These are phyloP conservation scores for Lepidurus packardi DNA, from an alignment of 1,140 invertebrate genomes.

Conservation along the genomic window DNA sequence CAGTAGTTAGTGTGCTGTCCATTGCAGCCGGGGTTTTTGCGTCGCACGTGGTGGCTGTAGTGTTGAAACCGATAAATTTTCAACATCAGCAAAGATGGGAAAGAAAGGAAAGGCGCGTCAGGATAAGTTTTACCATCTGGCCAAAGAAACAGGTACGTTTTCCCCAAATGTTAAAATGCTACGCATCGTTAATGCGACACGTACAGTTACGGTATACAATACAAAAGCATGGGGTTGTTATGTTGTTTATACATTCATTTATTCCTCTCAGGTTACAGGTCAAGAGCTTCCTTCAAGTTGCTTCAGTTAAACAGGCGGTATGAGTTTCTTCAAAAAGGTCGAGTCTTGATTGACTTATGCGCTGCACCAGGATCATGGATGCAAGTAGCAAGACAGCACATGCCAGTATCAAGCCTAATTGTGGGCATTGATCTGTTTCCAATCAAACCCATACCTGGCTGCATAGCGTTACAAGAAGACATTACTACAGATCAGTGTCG, in stretches of 20 bases:
- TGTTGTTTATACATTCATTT: slow-evolving; percentile 10
- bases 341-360: slow-evolving; percentile 95
- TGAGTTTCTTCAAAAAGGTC: slow-evolving; percentile 90
- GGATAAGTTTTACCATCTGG: slow-evolving; percentile 97
- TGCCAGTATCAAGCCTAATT: slow-evolving; percentile 93
- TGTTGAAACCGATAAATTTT: background rate
- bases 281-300: slow-evolving; percentile 96
- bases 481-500: slow-evolving; percentile 93
- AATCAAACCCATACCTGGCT: slow-evolving; percentile 86
- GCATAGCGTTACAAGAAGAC: slow-evolving; percentile 83
- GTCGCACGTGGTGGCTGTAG: background rate
- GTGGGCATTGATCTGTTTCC: slow-evolving; percentile 91
- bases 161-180: background rate
- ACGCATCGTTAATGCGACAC: too few species aligned
- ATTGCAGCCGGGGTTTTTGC: background rate
- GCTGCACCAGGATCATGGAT: slow-evolving; percentile 99
- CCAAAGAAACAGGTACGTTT: slow-evolving; percentile 89
- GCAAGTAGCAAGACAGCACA: slow-evolving; percentile 97
- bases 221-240: too few species aligned
- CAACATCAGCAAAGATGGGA: slow-evolving; percentile 64
- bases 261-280: slow-evolving; percentile 74
- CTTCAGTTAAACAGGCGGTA: slow-evolving; percentile 97
- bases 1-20: too few species aligned
- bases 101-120: slow-evolving; percentile 97
- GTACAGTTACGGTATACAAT: too few species aligned